Evolutionary conservation across 2,113 vertebrate species (phyloP).

Genomic region (Sitta europaea): DNA sequence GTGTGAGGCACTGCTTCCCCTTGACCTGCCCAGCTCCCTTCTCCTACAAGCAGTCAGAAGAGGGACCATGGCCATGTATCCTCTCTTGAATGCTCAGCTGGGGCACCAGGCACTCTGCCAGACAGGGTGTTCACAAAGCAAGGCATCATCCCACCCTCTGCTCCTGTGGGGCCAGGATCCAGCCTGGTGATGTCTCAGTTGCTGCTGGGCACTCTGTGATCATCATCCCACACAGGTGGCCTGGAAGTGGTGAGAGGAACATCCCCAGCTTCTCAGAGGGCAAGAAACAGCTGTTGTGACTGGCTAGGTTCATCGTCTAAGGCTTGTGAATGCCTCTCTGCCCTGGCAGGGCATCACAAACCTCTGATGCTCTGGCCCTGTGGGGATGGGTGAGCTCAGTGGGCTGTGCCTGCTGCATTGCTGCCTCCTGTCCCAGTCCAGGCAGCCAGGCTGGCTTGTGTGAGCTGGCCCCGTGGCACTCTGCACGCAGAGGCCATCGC

Average conservation of each 20-base stretch:
- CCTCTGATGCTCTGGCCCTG: background rate
- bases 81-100: background rate
- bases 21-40: background rate
- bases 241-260: background rate
- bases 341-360: background rate
- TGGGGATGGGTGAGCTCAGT: background rate
- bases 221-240: background rate
- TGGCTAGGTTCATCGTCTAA: background rate
- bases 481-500: background rate
- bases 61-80: accelerated
- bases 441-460: background rate
- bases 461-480: background rate
- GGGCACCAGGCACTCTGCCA: background rate
- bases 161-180: background rate
- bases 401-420: background rate
- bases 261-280: background rate
- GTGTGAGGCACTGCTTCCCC: background rate
- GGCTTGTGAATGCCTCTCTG: background rate
- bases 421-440: background rate
- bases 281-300: background rate
- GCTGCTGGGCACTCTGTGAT: background rate
- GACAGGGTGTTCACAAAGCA: background rate
- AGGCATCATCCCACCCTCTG: background rate
- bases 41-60: background rate
- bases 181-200: background rate